Evolutionary conservation across 2,797 vertebrate genomes (phyloP), one percentile per base, ranked within the genome.

Genomic region (Rhynchonycteris naso): DNA sequence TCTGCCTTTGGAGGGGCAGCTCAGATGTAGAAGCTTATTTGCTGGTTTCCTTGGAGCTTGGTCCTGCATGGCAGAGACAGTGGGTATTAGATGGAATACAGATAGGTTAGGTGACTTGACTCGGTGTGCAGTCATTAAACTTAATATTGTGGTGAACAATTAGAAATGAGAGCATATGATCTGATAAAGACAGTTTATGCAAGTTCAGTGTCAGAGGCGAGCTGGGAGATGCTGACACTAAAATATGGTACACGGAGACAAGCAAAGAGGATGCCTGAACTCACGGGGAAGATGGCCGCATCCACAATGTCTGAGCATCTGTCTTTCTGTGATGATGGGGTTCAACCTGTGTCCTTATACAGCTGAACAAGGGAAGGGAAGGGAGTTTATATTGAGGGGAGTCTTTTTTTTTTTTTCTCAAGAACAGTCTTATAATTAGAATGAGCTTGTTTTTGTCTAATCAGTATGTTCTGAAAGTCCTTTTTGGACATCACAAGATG

Each of bases 1-100:
- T 58, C 59, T 97, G 89, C 61, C 78, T 95, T 78, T 88, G 80
- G 71, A 75, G 95, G 79, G 35, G 94, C 80, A 85, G 61, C 66
- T 19, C 5, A 8, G 61, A 38, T 35, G n/a, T 9, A 58, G 85
- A 19, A 21, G 7, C 21, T 81, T 61, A 81, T 91, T 78, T 80
- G 30, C 26, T 96, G 14, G 90, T 89, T 93, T 90, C 33, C 28
- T 75, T 2, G 47, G n/a, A 88, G 19, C 52, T 71, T 71, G 10
- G 18, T 72, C 33, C 80, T 96, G 82, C 61, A 26, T 63, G 89
- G 22, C 28, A 76, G 80, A 78, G n/a, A 78, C 22, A 7, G 52
- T 11, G 35, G 72, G 58, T 85, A 28, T 54, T 63, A 88, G 91
- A 35, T 5, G 14, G 21, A 88, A 21, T 19, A 38, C 47, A 52